Base-by-base conservation (phyloP, 2,113 vertebrate species). In the Oriolus oriolus region DNA sequence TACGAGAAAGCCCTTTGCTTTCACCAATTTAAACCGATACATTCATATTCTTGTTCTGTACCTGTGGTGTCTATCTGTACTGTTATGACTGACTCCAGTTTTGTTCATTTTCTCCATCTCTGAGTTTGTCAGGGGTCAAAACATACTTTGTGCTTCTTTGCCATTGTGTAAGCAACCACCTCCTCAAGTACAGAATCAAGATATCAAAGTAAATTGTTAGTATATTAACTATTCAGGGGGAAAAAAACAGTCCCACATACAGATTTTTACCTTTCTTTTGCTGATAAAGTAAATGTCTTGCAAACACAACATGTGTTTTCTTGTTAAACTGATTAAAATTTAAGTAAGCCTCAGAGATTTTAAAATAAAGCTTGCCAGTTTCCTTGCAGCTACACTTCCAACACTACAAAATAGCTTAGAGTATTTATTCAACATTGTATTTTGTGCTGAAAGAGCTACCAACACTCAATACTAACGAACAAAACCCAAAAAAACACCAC, bases 401-500 rank as follows among this genome's bases (percentile, higher is more conserved):
- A 33, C 26, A 33, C 10, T 70, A 42, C 28, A 45, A 19, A 93
- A 52, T 83, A 88, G 13, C 53, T 11, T 89, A 30, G 31, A 56
- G 21, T 79, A 37, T 35, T 75, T 66, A 83, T 27, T 79, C 31
- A 75, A 23, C 21, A n/a, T n/a, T 33, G 24, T 18, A 18, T 64
- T 83, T 85, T 76, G 10, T 85, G 41, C 70, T 84, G 82, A 70
- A 71, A 79, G 27, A 24, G 22, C 47, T 77, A n/a, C 30, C 45
- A 85, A 23, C 6, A 31, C 13, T 82, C 21, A 73, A 87, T 87
- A 39, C n/a, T 52, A 19, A 31, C 71, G 59, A 60, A 30, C 4
- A 66, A 49, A 93, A 23, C 9, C 4, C 1, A 2, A 23, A 61
- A 50, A 18, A 1, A 0, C 3, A 16, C n/a, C 15, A 24, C 47